These are phyloP conservation scores for Anagrus nilaparvatae DNA, from an alignment of 1,140 invertebrate species.

Conservation along the genomic window DNA sequence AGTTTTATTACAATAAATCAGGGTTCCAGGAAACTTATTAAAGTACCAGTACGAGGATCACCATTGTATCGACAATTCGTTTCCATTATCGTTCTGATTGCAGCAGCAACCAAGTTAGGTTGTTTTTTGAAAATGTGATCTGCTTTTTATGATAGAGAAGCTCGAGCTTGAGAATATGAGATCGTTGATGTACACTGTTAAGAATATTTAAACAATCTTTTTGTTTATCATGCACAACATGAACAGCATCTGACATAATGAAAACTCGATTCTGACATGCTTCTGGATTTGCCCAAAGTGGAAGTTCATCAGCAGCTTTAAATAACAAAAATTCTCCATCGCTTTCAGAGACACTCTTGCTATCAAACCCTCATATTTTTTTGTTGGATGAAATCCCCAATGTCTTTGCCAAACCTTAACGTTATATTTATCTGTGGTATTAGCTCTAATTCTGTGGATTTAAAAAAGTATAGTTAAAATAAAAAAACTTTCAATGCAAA, in stretches of 20 bases:
- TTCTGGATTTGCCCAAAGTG: conserved; percentile 74
- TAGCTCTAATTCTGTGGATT: conserved; percentile 23
- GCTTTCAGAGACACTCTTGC: conserved; percentile 64
- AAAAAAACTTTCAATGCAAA: no score
- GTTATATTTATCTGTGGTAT: conserved; percentile 63
- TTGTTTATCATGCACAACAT: conserved; percentile 54
- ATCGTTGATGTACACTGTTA: conserved; percentile 46
- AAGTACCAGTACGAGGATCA: conserved; percentile 59
- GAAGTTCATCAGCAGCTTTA: conserved; percentile 81
- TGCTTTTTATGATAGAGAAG: conserved; percentile 70
- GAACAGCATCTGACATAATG: conserved; percentile 55
- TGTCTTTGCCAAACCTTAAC: conserved; percentile 84
- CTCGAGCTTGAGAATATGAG: conserved; percentile 55
- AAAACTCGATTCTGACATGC: conserved; percentile 66
- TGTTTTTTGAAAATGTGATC: conserved; percentile 69
- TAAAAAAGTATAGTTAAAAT: no score
- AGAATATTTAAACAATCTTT: conserved; percentile 39
- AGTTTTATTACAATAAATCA: no score
- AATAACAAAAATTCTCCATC: conserved; percentile 93
- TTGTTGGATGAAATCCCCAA: conserved; percentile 78
- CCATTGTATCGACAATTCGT: conserved; percentile 77
- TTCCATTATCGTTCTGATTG: conserved; percentile 78
- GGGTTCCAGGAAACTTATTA: no score
- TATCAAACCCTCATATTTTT: conserved; percentile 58
- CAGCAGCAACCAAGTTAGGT: conserved; percentile 65